Evolutionary conservation across 1,140 invertebrate species (phyloP).

Genomic region (Heliconius congener): DNA sequence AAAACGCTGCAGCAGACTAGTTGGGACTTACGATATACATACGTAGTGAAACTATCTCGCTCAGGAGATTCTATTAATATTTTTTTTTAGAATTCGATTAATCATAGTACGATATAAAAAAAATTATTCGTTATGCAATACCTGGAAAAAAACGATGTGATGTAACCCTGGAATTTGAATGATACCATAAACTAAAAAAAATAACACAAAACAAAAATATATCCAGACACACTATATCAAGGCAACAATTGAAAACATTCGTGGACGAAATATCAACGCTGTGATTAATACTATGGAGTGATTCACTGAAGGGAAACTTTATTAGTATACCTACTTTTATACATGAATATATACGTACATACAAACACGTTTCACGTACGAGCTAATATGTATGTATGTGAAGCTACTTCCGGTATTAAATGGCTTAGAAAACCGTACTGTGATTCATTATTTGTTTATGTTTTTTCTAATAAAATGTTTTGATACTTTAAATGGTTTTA

Average conservation of each 20-base stretch:
- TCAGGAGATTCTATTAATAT: too few relatives aligned
- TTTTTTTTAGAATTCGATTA: too few relatives aligned
- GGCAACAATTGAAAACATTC: background rate
- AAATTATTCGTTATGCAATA: too few relatives aligned
- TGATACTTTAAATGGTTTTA: too few relatives aligned
- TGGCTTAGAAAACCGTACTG: background rate
- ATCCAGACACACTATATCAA: background rate
- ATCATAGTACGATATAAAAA: too few relatives aligned
- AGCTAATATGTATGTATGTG: background rate
- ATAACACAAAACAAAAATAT: background rate
- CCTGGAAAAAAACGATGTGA: too few relatives aligned
- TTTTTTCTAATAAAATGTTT: background rate
- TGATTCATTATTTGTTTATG: background rate
- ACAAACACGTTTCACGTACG: background rate
- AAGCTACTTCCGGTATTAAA: background rate
- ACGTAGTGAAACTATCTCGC: too few relatives aligned
- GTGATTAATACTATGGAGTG: constrained; percentile 8
- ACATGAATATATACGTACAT: background rate
- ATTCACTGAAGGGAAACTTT: constrained; percentile 11
- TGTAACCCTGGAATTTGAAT: too few relatives aligned
- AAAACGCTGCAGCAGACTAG: too few relatives aligned
- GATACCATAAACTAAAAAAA: too few relatives aligned
- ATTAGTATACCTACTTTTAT: background rate
- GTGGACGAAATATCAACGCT: background rate
- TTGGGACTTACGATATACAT: too few relatives aligned